Evolutionary conservation across 92 coral and sea anemone species (phyloP).

Genomic region (Phenganax marumi): DNA sequence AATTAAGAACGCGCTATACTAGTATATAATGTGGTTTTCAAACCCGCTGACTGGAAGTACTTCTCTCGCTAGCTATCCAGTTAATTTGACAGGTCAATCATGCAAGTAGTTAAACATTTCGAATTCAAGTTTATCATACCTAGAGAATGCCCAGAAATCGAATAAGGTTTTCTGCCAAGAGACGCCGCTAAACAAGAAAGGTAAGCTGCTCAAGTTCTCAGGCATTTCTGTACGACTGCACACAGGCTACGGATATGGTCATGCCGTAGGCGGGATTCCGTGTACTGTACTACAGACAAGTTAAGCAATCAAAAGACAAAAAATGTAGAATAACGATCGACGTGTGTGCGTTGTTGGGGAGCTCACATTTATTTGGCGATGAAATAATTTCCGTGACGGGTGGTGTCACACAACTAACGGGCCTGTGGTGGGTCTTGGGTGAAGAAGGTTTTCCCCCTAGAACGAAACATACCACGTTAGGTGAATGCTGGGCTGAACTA

Average conservation of each 20-base stretch:
- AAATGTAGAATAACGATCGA: too few species aligned
- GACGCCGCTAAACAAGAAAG: slow-evolving; percentile 6
- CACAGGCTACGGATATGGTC: too few species aligned
- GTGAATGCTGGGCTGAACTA: neutral
- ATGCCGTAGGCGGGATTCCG: neutral
- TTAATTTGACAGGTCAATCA: too few species aligned
- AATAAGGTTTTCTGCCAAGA: neutral
- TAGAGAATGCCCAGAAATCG: neutral
- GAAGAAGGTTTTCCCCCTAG: neutral
- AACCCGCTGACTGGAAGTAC: too few species aligned
- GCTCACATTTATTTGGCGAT: neutral
- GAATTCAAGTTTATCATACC: neutral
- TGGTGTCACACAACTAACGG: neutral
- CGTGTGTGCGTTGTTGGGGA: too few species aligned
- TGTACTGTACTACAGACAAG: neutral
- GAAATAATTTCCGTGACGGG: neutral
- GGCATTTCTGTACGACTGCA: too few species aligned
- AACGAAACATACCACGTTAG: neutral
- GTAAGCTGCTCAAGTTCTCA: neutral
- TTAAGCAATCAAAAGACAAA: too few species aligned
- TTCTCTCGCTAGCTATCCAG: too few species aligned
- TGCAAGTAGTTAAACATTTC: neutral
- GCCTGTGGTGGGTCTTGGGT: neutral
- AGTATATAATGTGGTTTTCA: too few species aligned
- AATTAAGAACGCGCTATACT: too few species aligned